A percentile compares a stretch with the other conserved stretches of the same genome.
phyloP scores from a whole-genome alignment of 2,888 invertebrate genomes.

The Hesperia comma region DNA sequence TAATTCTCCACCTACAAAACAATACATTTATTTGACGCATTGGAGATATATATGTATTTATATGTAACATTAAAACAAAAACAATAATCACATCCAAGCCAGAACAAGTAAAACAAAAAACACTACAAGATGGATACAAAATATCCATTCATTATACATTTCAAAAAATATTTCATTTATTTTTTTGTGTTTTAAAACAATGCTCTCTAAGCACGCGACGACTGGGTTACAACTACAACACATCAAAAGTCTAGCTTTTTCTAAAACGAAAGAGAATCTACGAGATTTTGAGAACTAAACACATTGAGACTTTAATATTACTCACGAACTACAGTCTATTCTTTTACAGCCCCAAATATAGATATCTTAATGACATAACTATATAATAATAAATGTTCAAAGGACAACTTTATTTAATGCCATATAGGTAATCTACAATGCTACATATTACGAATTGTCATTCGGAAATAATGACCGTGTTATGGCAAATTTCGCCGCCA shows the following conservation, averaged over 20 bases:
- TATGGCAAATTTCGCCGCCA: conserved; percentile 11
- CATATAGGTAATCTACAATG: conserved; percentile 1
- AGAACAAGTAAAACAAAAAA: conserved; percentile 47
- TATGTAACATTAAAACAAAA: conserved; percentile 7
- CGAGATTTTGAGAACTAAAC: conserved; percentile 56
- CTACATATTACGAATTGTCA: conserved; percentile 1
- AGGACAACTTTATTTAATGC: conserved; percentile 1
- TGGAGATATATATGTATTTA: neutral
- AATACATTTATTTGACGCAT: too few relatives aligned
- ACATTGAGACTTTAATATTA: conserved; percentile 54
- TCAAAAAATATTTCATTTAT: conserved; percentile 71
- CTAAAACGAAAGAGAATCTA: conserved; percentile 64
- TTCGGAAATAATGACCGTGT: neutral
- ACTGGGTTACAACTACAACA: conserved; percentile 66
- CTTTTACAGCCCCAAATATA: conserved; percentile 60
- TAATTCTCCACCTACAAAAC: too few relatives aligned
- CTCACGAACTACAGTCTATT: conserved; percentile 59
- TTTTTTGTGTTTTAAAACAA: conserved; percentile 72
- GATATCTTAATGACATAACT: conserved; percentile 7
- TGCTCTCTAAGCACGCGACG: conserved; percentile 56
- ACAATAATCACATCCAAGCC: conserved; percentile 26
- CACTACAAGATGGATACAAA: conserved; percentile 58
- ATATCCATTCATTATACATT: conserved; percentile 66
- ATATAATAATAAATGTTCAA: conserved; percentile 4
- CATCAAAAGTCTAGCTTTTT: conserved; percentile 76